Evolutionary conservation across 2,888 invertebrate species (phyloP), one percentile per base, ranked within the genome.

Genomic region (Stenolophus ochropezus): DNA sequence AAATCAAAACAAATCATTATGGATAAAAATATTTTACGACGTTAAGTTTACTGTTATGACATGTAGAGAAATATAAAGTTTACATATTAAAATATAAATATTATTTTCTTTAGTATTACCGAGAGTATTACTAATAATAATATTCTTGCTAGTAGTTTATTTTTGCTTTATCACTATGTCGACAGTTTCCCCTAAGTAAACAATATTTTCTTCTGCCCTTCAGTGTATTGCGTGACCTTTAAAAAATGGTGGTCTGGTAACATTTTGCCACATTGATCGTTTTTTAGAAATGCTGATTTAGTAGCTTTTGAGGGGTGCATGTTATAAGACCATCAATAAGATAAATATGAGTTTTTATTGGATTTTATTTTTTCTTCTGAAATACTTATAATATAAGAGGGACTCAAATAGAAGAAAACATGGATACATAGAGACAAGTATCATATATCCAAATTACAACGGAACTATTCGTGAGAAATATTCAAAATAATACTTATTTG

Each of bases 21-120:
- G 25, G 14, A 61, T 61, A 56, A 56, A n/a, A n/a, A 56, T 56
- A 25, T 14, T 61, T 61, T 25, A 61, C 25, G 25, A 61, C n/a
- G 21, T 61, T 11, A 61, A 61, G 23, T 61, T 61, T 8, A 16
- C 51, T 11, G 33, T 42, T 42, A 42, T 42, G 33, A 42, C 33
- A 42, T 42, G 33, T 11, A 8, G 11, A 6, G 33, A 11, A 42
- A 11, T 42, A 8, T 42, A 42, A 42, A 42, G n/a, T n/a, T n/a
- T n/a, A n/a, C n/a, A n/a, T 2, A 42, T 33, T 4, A 42, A 42
- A 42, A 42, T 42, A 42, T 42, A 42, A 42, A 42, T 11, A 42
- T 8, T 42, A 11, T 42, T 42, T 42, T 42, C 6, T 42, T 42
- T 42, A 11, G 33, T 42, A 11, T 42, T 11, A 42, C n/a, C n/a